A percentile compares a stretch with the other conserved stretches of the same genome.
Conservation (phyloP, 2,888 invertebrate genomes). For the Drosophila demipolita region DNA sequence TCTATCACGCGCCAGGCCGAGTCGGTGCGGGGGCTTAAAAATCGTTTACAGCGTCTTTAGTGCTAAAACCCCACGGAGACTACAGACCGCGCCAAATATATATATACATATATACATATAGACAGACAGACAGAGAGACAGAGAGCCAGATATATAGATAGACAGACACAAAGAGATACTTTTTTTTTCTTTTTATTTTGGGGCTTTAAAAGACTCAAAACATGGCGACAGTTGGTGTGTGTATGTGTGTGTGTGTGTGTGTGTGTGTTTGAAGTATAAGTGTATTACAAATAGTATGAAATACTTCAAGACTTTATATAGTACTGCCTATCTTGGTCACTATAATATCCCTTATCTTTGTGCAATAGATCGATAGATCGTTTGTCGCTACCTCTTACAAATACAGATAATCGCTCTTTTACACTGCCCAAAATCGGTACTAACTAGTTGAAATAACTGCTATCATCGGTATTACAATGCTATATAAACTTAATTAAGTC, state of each 20-base stretch:
- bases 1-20: conserved; percentile 62
- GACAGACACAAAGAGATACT: conserved; percentile 29
- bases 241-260: background rate
- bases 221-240: conserved; percentile 23
- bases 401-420: conserved; percentile 39
- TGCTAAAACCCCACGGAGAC: conserved; percentile 52
- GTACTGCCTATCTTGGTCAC: conserved; percentile 41
- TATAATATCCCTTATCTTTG: conserved; percentile 50
- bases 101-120: background rate
- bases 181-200: conserved; percentile 31
- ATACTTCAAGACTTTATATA: conserved; percentile 10
- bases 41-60: conserved; percentile 78
- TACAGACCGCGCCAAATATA: conserved; percentile 23
- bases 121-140: conserved; percentile 1
- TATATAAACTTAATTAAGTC: background rate
- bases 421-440: conserved; percentile 25
- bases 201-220: conserved; percentile 44
- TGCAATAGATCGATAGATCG: conserved; percentile 56
- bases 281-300: conserved; percentile 17
- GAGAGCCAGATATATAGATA: conserved; percentile 6
- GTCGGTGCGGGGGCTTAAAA: conserved; percentile 64
- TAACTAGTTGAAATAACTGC: background rate
- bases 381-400: conserved; percentile 41
- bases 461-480: no score
- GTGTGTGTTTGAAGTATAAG: background rate